Base-by-base conservation (phyloP, 2,888 invertebrate species). In the Mythimna loreyi region DNA sequence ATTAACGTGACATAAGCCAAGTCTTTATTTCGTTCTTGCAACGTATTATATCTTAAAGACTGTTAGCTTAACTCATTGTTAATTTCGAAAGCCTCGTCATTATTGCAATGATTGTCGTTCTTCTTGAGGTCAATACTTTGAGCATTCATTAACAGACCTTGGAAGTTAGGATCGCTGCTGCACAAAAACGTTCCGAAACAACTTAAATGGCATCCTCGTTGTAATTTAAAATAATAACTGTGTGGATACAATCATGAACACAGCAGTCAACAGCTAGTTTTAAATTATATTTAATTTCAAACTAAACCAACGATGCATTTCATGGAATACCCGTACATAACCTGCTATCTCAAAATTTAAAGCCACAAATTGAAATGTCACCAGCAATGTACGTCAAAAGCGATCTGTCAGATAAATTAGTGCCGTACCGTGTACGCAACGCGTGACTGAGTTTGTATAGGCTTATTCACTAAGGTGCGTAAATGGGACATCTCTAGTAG, bases 401-500 rank as follows among this genome's bases (percentile, higher is more conserved):
- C 50, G 47, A 74, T 73, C 61, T 78, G 72, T 70, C 71, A 72
- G 67, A 63, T 74, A 78, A 71, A 75, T 82, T 57, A 74, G 73
- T 79, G 63, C 72, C 71, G 47, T 76, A 36, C 43, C 66, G 67
- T 63, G 45, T 55, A 53, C 63, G 84, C 69, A 82, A 90, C 86
- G 92, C 89, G 84, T 91, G 89, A 89, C 85, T 89, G 87, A 80
- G 62, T 83, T 75, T 78, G 78, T 82, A 86, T 86, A 81, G 73
- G 82, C 85, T 84, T 86, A 82, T 75, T 81, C 73, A 72, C 73
- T 49, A 67, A 84, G 82, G 85, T 84, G 86, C 80, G 86, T 90
- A 93, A 93, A 91, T 91, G 88, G 93, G 90, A 86, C 93, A 90
- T 87, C 85, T 86, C 86, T 83, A 81, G 83, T 80, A 85, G 85